Conservation (phyloP, 2,797 vertebrate species). For the Gymnocypris eckloni region DNA sequence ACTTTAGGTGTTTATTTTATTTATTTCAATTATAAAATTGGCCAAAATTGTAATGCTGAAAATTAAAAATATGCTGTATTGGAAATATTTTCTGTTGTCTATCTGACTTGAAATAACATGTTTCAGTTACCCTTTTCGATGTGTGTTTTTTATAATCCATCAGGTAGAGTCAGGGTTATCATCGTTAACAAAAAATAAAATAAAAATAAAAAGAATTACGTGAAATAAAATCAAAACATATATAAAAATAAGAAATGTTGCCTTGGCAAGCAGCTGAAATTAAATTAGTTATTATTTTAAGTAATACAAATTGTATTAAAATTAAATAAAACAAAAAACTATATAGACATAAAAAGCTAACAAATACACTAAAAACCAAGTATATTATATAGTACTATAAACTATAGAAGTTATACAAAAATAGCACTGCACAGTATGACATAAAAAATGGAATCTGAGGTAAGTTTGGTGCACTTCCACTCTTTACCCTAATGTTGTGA, state of each 20-base stretch:
- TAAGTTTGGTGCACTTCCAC: conserved; percentile 6
- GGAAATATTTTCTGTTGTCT: background rate
- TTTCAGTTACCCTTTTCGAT: background rate
- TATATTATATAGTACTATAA: background rate
- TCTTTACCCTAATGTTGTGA: conserved; percentile 22
- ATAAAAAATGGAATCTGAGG: background rate
- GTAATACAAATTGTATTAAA: background rate
- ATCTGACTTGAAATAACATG: background rate
- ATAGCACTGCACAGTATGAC: background rate
- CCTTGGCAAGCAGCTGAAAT: background rate
- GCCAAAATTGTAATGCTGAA: background rate
- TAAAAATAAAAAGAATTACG: no score
- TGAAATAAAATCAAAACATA: no score
- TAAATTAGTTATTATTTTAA: background rate
- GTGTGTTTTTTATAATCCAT: background rate
- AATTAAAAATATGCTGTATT: background rate
- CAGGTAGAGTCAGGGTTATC: background rate
- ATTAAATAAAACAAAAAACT: background rate
- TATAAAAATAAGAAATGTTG: background rate
- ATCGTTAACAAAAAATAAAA: background rate
- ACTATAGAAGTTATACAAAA: background rate
- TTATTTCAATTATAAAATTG: background rate
- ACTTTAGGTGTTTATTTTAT: background rate
- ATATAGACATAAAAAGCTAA: background rate
- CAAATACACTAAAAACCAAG: background rate